These are phyloP conservation scores for Hemithea aestivaria DNA, from an alignment of 2,888 invertebrate genomes.

Conservation along the genomic window DNA sequence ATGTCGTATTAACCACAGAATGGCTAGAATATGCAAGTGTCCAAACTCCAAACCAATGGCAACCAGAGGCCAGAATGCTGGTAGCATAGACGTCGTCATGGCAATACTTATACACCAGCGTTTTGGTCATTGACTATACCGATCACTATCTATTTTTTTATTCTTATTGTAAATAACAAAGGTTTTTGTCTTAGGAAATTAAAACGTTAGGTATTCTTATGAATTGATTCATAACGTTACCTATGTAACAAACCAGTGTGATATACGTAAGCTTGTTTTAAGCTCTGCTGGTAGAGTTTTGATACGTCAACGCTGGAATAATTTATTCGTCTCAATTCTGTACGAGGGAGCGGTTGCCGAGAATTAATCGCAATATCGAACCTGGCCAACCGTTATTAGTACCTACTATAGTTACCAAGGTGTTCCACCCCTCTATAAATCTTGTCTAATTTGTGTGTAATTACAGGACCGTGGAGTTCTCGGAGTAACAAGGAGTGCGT, in stretches of 20 bases:
- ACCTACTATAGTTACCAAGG: constrained; percentile 76
- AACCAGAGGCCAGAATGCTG: too few relatives aligned
- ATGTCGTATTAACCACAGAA: too few relatives aligned
- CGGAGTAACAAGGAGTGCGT: constrained; percentile 75
- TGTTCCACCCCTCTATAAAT: constrained; percentile 78
- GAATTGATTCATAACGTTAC: too few relatives aligned
- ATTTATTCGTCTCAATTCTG: constrained; percentile 37
- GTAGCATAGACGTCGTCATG: too few relatives aligned
- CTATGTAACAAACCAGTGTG: constrained; percentile 14
- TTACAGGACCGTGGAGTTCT: constrained; percentile 75
- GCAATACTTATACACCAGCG: too few relatives aligned
- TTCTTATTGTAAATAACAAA: too few relatives aligned
- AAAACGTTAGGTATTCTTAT: too few relatives aligned
- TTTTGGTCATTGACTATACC: too few relatives aligned
- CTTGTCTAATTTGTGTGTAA: constrained; percentile 80
- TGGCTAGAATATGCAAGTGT: too few relatives aligned
- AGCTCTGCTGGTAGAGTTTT: constrained; percentile 18
- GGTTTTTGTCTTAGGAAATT: too few relatives aligned
- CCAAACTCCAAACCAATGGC: too few relatives aligned
- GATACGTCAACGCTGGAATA: constrained; percentile 24
- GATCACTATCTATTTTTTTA: too few relatives aligned
- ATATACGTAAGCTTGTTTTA: constrained; percentile 12
- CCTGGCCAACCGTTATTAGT: constrained; percentile 75
- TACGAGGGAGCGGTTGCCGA: constrained; percentile 46
- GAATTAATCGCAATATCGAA: constrained; percentile 73